A percentile compares a stretch with the other conserved stretches of the same genome.
phyloP scores from a whole-genome alignment of 1,140 invertebrate genomes.

The Maniola jurtina region DNA sequence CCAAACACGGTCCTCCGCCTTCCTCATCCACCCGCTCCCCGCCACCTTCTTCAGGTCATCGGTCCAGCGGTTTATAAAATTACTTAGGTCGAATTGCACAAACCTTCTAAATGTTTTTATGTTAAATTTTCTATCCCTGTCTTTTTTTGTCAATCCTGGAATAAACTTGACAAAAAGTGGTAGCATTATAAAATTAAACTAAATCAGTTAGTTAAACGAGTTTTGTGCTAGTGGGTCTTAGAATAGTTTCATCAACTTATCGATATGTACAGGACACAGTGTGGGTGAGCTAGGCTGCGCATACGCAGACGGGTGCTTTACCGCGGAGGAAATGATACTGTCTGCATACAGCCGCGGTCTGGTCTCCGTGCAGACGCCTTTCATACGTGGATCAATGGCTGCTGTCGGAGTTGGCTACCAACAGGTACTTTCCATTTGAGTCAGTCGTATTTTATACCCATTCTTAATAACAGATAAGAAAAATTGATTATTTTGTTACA shows the following conservation, averaged over 20 bases:
- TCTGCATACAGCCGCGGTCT: constrained; percentile 74
- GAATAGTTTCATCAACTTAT: constrained; percentile 73
- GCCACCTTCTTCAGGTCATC: too few relatives aligned
- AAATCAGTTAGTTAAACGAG: too few relatives aligned
- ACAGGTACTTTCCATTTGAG: constrained; percentile 49
- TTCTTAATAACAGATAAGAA: neutral
- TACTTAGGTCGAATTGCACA: too few relatives aligned
- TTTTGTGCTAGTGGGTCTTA: too few relatives aligned
- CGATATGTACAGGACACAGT: constrained; percentile 82
- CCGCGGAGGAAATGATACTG: constrained; percentile 88
- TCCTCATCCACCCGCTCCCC: too few relatives aligned
- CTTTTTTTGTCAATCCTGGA: too few relatives aligned
- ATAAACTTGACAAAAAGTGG: too few relatives aligned
- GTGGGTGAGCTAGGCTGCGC: constrained; percentile 91
- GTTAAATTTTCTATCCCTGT: too few relatives aligned
- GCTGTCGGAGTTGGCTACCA: constrained; percentile 75
- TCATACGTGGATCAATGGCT: constrained; percentile 36
- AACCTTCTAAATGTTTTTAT: too few relatives aligned
- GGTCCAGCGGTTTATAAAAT: too few relatives aligned
- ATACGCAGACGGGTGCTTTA: constrained; percentile 91
- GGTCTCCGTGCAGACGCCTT: constrained; percentile 32
- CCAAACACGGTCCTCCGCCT: too few relatives aligned
- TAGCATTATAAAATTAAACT: too few relatives aligned
- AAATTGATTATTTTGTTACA: neutral
- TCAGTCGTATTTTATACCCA: neutral